Evolutionary conservation across 2,888 invertebrate species (phyloP).

Genomic region (Tetramorium bicarinatum): DNA sequence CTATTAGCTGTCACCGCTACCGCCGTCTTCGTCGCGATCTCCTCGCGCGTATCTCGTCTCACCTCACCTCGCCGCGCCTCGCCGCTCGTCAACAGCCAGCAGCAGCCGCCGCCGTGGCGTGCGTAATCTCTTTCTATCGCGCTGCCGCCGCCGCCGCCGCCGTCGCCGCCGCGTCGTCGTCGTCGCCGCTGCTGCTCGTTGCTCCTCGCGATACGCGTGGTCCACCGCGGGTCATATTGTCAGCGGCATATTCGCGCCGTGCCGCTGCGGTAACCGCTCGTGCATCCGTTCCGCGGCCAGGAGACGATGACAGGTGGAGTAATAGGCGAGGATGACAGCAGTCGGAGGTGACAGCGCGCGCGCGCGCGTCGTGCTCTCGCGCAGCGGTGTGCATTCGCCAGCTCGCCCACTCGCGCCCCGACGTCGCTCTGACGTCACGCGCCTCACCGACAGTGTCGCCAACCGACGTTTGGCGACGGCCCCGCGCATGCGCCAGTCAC

Average conservation of each 20-base stretch:
- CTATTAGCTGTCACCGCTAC: not conserved
- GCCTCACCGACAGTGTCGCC: not conserved
- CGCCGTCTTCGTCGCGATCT: constrained; percentile 69
- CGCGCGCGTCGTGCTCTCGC: not conserved
- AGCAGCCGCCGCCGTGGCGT: not conserved
- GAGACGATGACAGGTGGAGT: too few relatives aligned
- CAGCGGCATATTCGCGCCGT: not conserved
- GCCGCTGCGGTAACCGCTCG: not conserved
- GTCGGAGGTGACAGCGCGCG: not conserved
- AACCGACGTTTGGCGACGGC: not conserved
- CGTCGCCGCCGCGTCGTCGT: not conserved
- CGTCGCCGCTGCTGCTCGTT: constrained; percentile 2
- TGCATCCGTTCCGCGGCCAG: not conserved
- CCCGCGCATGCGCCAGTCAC: not conserved
- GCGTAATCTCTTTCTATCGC: constrained; percentile 5
- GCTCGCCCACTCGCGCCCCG: too few relatives aligned
- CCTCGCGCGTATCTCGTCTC: constrained; percentile 57
- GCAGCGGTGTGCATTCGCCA: not conserved
- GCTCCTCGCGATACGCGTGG: not conserved
- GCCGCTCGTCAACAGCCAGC: not conserved
- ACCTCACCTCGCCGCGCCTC: not conserved
- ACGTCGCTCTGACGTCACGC: not conserved
- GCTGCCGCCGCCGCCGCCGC: not conserved
- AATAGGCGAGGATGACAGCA: not conserved
- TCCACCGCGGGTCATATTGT: constrained; percentile 22